phyloP scores from a whole-genome alignment of 1,140 invertebrate species.

The Chironomus tepperi region DNA sequence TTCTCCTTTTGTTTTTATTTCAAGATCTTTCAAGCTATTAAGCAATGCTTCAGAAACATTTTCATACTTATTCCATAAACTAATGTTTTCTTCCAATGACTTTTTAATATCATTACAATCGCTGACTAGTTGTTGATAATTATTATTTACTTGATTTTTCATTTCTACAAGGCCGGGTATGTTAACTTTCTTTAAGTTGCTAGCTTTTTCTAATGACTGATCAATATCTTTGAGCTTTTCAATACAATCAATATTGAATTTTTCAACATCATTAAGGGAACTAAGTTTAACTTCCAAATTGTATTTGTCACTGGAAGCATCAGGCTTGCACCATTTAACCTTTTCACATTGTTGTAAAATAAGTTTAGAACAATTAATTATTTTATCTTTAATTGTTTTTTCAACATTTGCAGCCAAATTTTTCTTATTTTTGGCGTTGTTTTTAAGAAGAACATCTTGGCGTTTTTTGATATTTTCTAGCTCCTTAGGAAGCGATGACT shows the following conservation, averaged over 20 bases:
- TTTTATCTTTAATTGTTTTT: constrained; percentile 80
- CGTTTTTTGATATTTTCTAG: constrained; percentile 66
- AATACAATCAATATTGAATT: constrained; percentile 59
- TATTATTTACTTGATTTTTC: constrained; percentile 53
- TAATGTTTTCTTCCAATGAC: constrained; percentile 60
- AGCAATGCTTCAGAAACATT: constrained; percentile 62
- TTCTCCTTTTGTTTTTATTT: constrained; percentile 67
- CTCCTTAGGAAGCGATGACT: constrained; percentile 70
- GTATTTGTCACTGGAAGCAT: constrained; percentile 78
- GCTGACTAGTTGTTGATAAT: constrained; percentile 57
- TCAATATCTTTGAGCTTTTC: constrained; percentile 55
- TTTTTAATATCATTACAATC: constrained; percentile 59
- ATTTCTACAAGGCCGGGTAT: constrained; percentile 52
- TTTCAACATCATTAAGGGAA: constrained; percentile 67
- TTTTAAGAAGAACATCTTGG: constrained; percentile 59
- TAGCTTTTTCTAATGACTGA: constrained; percentile 55
- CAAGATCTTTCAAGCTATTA: constrained; percentile 78
- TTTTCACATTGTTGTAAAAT: constrained; percentile 76
- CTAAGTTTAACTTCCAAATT: constrained; percentile 86
- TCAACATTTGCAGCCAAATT: constrained; percentile 72
- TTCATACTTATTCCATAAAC: constrained; percentile 75
- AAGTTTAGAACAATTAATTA: constrained; percentile 67
- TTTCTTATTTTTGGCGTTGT: constrained; percentile 73
- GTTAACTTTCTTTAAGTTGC: constrained; percentile 54
- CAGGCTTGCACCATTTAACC: constrained; percentile 82